Evolutionary conservation across 2,113 vertebrate species (phyloP).

Genomic region (Nothobranchius furzeri): DNA sequence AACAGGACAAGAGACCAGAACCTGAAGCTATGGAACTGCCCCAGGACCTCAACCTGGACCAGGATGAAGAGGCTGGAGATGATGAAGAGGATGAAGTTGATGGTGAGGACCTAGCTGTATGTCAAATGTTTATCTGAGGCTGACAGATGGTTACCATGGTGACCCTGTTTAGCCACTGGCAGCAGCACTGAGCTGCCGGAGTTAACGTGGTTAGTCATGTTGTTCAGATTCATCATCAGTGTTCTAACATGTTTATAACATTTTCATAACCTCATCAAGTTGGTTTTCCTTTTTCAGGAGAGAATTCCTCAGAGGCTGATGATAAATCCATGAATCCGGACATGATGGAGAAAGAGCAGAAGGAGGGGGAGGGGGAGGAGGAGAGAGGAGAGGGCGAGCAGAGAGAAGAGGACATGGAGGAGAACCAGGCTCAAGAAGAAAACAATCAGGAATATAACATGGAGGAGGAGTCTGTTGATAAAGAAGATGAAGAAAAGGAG

Average conservation of each 20-base stretch:
- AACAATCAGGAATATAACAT: slow-evolving; percentile 63
- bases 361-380: slow-evolving; percentile 64
- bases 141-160: no score
- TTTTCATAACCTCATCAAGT: not conserved
- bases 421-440: slow-evolving; percentile 62
- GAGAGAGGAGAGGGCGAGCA: slow-evolving; percentile 56
- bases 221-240: no score
- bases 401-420: slow-evolving; percentile 47
- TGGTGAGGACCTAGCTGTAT: slow-evolving; percentile 62
- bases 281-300: slow-evolving; percentile 63
- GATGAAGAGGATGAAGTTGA: slow-evolving; percentile 78
- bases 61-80: slow-evolving; percentile 77
- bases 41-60: slow-evolving; percentile 90
- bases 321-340: slow-evolving; percentile 79
- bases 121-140: no score
- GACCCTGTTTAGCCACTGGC: no score
- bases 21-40: slow-evolving; percentile 90
- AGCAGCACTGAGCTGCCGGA: no score
- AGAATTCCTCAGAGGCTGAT: slow-evolving; percentile 88
- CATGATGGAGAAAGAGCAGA: slow-evolving; percentile 71
- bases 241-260: no score
- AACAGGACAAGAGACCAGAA: slow-evolving; percentile 85
- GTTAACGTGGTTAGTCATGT: no score
- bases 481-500: slow-evolving; percentile 68
- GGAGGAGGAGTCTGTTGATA: slow-evolving; percentile 65